Evolutionary conservation across 2,888 invertebrate species (phyloP).

Genomic region (Dolichomitus sp.): DNA sequence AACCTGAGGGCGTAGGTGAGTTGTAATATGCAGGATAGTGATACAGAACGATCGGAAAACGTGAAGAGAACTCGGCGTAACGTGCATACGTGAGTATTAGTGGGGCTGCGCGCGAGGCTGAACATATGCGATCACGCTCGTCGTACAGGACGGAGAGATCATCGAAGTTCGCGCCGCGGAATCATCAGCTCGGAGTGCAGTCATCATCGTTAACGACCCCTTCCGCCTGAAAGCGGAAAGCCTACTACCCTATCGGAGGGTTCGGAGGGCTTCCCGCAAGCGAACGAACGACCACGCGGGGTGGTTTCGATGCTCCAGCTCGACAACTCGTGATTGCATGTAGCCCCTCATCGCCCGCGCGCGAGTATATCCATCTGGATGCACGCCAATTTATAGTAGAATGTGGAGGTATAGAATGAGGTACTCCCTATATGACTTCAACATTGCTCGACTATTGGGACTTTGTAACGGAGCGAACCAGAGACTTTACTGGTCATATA

Average conservation of each 20-base stretch:
- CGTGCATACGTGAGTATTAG: slow-evolving; percentile 10
- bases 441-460: neutral
- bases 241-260: slow-evolving; percentile 36
- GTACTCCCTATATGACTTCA: neutral
- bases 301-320: slow-evolving; percentile 48
- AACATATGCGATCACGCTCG: slow-evolving; percentile 8
- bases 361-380: slow-evolving; percentile 56
- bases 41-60: slow-evolving; percentile 22
- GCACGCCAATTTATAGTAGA: slow-evolving; percentile 44
- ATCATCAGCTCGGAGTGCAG: slow-evolving; percentile 74
- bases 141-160: slow-evolving; percentile 54
- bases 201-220: slow-evolving; percentile 78
- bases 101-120: neutral
- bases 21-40: slow-evolving; percentile 30
- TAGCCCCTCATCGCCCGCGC: slow-evolving; percentile 5
- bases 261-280: slow-evolving; percentile 48
- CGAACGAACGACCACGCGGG: slow-evolving; percentile 27
- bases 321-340: slow-evolving; percentile 57
- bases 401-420: neutral
- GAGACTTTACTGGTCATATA: neutral
- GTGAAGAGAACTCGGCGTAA: slow-evolving; percentile 16
- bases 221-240: slow-evolving; percentile 25
- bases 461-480: neutral
- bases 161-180: slow-evolving; percentile 69
- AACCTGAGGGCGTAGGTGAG: slow-evolving; percentile 6